These are phyloP conservation scores for Xenopus tropicalis DNA, from an alignment of 2,113 vertebrate genomes.

Conservation along the genomic window UCB_Xtro_10.0 CM004446.2:98391501-98392000, in stretches of 20 bases:
- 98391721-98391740: conserved; percentile 5
- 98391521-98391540: too few relatives aligned
- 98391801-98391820: not conserved
- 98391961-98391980: not conserved
- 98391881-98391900: conserved; percentile 3
- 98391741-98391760: conserved; percentile 29
- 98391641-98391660: too few relatives aligned
- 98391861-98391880: conserved; percentile 19
- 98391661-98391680: too few relatives aligned
- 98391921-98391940: not conserved
- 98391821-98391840: conserved; percentile 26
- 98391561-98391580: too few relatives aligned
- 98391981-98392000: conserved; percentile 12
- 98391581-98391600: too few relatives aligned
- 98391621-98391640: too few relatives aligned
- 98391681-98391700: too few relatives aligned
- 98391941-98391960: conserved; percentile 17
- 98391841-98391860: conserved; percentile 1
- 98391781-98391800: not conserved
- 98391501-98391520: too few relatives aligned
- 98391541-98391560: too few relatives aligned
- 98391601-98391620: too few relatives aligned
- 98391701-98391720: too few relatives aligned
- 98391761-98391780: not conserved
- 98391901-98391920: conserved; percentile 23